Evolutionary conservation across 92 coral and sea anemone genomes (phyloP), one percentile per base, ranked within the genome.

Genomic region (Parazoanthus darwini): DNA sequence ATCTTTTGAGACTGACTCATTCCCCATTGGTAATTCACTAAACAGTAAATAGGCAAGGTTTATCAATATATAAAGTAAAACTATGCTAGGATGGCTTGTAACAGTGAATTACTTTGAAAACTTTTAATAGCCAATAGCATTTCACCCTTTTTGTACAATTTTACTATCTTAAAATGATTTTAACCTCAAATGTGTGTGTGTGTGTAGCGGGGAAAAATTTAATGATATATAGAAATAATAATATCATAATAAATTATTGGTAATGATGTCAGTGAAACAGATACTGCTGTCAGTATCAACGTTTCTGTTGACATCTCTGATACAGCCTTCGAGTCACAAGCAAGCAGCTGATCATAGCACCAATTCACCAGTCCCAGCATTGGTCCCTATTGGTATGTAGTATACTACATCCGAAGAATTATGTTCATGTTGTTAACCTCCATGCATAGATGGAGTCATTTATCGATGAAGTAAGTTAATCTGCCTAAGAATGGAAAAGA

Each of bases 251-350:
- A 29, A 29, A 29, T 29, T 29, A 68, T 23, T 68, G 74, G 5
- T 35, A 68, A 68, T 68, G 74, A 68, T 68, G 26, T 68, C 29
- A 68, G n/a, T 68, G 74, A 5, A 68, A 68, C 74, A 1, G 29
- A 68, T 68, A 26, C 13, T 2, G 8, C 8, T 46, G 51, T 46
- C 74, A 68, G 74, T 68, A 68, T 51, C 0, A 51, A 51, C 74
- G 4, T 9, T 68, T 68, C n/a, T 35, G 35, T 74, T 15, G 36
- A 74, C 25, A 37, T 74, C 23, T 74, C 78, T 74, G 78, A 74
- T 74, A 42, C 78, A 74, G 78, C 78, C 23, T 74, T 74, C 42
- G 16, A 29, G 78, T 74, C 78, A 74, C 78, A 74, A 74, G 78
- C 48, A 74, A 74, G 78, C 16, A 8, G 36, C 6, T 74, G 78